phyloP scores from a whole-genome alignment of 2,888 invertebrate species.

The Spodoptera exigua region DNA sequence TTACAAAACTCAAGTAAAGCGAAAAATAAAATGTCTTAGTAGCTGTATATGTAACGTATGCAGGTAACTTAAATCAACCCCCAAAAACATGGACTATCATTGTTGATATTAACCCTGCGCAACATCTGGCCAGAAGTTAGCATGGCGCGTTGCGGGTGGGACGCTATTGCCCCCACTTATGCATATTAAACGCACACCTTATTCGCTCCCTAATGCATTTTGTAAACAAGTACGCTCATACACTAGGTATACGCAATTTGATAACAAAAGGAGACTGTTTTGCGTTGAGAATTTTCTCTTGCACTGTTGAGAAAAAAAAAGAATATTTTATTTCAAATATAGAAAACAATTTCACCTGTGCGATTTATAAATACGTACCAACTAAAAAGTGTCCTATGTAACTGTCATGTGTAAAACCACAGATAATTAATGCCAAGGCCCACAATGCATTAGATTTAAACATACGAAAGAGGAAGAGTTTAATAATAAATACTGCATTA shows the following conservation, averaged over 20 bases:
- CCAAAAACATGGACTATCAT: constrained; percentile 30
- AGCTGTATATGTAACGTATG: constrained; percentile 9
- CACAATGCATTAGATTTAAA: too few species aligned
- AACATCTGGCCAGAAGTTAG: constrained; percentile 55
- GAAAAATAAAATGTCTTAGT: background rate
- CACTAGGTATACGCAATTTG: constrained; percentile 51
- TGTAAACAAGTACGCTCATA: constrained; percentile 61
- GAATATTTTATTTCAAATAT: too few species aligned
- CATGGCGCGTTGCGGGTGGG: constrained; percentile 26
- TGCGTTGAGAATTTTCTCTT: constrained; percentile 4
- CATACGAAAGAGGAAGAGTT: too few species aligned
- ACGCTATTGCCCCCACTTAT: constrained; percentile 63
- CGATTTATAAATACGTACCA: too few species aligned
- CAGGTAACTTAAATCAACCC: constrained; percentile 29
- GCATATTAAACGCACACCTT: constrained; percentile 69
- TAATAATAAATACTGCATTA: too few species aligned
- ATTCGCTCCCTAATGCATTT: constrained; percentile 70
- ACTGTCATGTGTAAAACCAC: too few species aligned
- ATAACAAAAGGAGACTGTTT: constrained; percentile 51
- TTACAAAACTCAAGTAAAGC: constrained; percentile 1
- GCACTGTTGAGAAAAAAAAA: too few species aligned
- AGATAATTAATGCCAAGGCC: too few species aligned
- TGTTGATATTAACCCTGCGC: constrained; percentile 47
- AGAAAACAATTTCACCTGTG: too few species aligned
- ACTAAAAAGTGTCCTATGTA: too few species aligned